Evolutionary conservation across 53 echinoderm and acorn worm species (phyloP), one percentile per base, ranked within the genome.

Genomic region (Stichopus horrens): DNA sequence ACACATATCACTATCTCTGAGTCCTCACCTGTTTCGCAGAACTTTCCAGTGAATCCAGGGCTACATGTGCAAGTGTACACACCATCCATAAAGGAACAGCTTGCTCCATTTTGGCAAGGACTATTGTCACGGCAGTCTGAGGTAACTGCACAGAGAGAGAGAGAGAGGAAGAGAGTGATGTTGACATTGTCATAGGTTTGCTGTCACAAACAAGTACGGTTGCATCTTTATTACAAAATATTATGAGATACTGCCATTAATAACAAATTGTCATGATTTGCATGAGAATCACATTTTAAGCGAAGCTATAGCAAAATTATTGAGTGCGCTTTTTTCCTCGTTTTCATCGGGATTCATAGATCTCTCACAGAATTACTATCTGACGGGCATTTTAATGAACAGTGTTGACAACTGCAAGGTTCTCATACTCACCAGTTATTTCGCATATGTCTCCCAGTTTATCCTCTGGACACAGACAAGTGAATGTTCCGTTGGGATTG

Each of bases 61-160:
- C 7, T 20, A 71, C 89, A 89, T 53, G 71, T 54, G 22, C 89
- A 89, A 13, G 23, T 52, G 9, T 89, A 89, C 21, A 21, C n/a
- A 11, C 22, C 66, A n/a, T 88, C 85, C 37, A 21, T 53, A 76
- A 91, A 59, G 9, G 53, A 4, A 74, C 92, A 92, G 14, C 52
- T n/a, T 1, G 89, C 89, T 14, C 79, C 92, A 78, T 89, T 92
- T 18, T 86, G 89, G 65, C 92, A 92, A 5, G 92, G 92, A 52
- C 89, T 86, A 10, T 76, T 88, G 54, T 58, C 54, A 5, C 63
- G 51, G 18, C 92, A 92, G 5, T 76, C 89, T 2, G 85, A 73
- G 5, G 89, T 66, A n/a, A 77, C 92, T 89, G 89, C 8, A 57
- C 21, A 4, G 77, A 78, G 80, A 71, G 20, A 74, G 20, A 55